Evolutionary conservation across 2,797 vertebrate genomes (phyloP).

Genomic region (Sebastes vulpes): DNA sequence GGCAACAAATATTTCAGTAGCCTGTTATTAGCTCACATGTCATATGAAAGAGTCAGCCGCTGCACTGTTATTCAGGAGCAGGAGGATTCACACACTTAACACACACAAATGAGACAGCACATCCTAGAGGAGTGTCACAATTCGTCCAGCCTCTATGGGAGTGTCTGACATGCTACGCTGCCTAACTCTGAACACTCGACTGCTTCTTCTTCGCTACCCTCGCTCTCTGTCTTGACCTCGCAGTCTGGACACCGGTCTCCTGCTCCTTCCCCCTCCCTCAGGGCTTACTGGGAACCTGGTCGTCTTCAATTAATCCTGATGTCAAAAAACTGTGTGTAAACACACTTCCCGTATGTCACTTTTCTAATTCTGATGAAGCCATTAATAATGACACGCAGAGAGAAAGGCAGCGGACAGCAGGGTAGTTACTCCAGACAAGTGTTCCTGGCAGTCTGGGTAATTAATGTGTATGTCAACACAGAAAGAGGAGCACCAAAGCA

Average conservation of each 20-base stretch:
- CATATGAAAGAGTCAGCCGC: constrained; percentile 5
- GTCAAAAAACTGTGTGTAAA: constrained; percentile 36
- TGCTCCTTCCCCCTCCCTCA: neutral
- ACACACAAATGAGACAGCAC: constrained; percentile 60
- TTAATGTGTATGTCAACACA: constrained; percentile 88
- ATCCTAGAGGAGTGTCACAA: constrained; percentile 47
- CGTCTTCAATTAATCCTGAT: constrained; percentile 47
- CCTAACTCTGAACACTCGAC: constrained; percentile 59
- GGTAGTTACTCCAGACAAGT: constrained; percentile 76
- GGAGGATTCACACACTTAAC: constrained; percentile 41
- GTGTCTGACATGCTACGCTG: constrained; percentile 75
- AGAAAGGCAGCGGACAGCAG: constrained; percentile 50
- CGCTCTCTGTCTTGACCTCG: constrained; percentile 48
- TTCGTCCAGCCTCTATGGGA: constrained; percentile 65
- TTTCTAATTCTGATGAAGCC: constrained; percentile 54
- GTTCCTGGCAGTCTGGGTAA: constrained; percentile 84
- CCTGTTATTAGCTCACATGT: constrained; percentile 7
- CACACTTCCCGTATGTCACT: constrained; percentile 40
- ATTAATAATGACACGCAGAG: constrained; percentile 55
- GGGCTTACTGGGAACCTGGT: constrained; percentile 16
- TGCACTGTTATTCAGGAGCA: constrained; percentile 8
- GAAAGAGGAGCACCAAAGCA: constrained; percentile 74
- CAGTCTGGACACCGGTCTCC: constrained; percentile 25
- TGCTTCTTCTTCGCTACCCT: constrained; percentile 34
- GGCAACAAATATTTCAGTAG: constrained; percentile 19